phyloP scores from a whole-genome alignment of 2,797 vertebrate species.

The Fistularia tabacaria region DNA sequence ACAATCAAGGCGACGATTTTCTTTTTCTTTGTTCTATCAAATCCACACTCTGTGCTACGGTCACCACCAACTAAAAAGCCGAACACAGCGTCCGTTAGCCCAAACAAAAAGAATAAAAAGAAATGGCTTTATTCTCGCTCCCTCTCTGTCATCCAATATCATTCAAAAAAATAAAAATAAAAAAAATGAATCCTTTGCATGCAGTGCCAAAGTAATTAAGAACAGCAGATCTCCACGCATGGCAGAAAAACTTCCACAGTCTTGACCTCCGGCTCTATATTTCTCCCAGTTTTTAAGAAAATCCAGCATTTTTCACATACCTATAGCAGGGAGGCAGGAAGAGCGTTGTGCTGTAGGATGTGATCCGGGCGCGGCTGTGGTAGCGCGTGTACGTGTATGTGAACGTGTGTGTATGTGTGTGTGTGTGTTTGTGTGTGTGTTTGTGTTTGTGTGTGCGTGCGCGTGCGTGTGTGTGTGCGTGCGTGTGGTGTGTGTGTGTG shows the following conservation, averaged over 20 bases:
- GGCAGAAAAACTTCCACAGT: conserved; percentile 31
- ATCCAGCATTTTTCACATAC: conserved; percentile 63
- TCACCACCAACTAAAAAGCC: conserved; percentile 6
- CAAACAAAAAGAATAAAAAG: neutral
- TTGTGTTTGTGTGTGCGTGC: no score
- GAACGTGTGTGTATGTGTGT: no score
- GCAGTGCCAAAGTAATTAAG: conserved; percentile 40
- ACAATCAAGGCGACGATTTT: conserved; percentile 15
- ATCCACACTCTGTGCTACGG: conserved; percentile 13
- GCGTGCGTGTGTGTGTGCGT: no score
- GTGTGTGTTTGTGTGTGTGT: no score
- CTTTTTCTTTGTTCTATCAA: conserved; percentile 24
- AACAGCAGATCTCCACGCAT: conserved; percentile 29
- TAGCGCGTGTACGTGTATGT: neutral
- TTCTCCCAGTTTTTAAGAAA: conserved; percentile 29
- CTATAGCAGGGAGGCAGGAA: conserved; percentile 71
- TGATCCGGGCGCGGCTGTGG: conserved; percentile 73
- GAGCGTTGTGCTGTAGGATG: conserved; percentile 61
- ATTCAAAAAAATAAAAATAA: conserved; percentile 40
- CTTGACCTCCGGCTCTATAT: conserved; percentile 22
- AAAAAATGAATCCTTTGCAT: conserved; percentile 39
- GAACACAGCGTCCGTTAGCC: conserved; percentile 10
- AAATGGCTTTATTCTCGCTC: conserved; percentile 7
- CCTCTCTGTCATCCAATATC: conserved; percentile 10
- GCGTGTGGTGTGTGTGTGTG: conserved; percentile 11